Evolutionary conservation across 2,888 invertebrate species (phyloP), one percentile per base, ranked within the genome.

Genomic region (Acrobasis suavella): DNA sequence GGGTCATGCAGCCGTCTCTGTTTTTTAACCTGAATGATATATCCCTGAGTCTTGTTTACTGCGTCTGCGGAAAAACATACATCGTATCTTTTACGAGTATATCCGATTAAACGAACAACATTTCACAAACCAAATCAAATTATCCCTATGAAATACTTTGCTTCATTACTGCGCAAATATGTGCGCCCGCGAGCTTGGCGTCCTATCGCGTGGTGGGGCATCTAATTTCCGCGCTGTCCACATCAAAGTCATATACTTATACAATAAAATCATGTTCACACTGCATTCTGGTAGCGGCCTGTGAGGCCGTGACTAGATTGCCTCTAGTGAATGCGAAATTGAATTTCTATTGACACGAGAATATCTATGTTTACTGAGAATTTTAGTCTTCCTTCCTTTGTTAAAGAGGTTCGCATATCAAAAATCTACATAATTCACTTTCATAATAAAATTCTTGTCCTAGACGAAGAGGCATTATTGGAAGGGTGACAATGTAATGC

Each of bases 181-280:
- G 55, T 14, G 12, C 38, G 55, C 55, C 15, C 12, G 39, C 39
- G 39, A 46, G 14, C 14, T 7, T 5, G 12, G 16, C 39, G 16
- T 55, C 39, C 39, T 16, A 39, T 55, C 55, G 12, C 16, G 10
- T 55, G 39, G 50, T 50, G 14, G 50, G 16, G 71, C 73, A 73
- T 67, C 72, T 77, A 74, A 78, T 80, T 79, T 80, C 73, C 75
- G 70, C 63, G 62, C 52, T 55, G 65, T 60, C 64, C 69, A 69
- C 70, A 10, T 17, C 7, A 38, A 10, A n/a, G 42, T 60, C 3
- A 22, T 22, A 22, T 22, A 3, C 3, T 2, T 22, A 22, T 3
- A 22, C n/a, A 42, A 60, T 22, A 60, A 39, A 50, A 60, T 51
- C 50, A 50, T 37, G 22, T 15, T 16, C 38, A 60, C 16, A 39